A percentile compares a stretch with the other conserved stretches of the same genome.
Evolutionary conservation across 1,140 invertebrate genomes (phyloP).

Genomic region (Dendroctonus valens): DNA sequence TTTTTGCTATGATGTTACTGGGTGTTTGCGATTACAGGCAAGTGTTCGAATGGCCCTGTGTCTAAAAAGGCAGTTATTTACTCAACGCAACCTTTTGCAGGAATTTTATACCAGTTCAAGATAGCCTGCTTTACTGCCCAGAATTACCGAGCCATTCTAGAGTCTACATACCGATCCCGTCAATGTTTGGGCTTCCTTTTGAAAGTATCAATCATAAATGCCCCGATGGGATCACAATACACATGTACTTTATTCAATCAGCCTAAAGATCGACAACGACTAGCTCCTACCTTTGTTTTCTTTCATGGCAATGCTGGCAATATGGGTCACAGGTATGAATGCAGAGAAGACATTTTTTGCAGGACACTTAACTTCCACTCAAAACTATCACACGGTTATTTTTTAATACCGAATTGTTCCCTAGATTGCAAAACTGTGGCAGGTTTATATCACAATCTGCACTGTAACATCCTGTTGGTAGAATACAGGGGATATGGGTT

Average conservation of each 20-base stretch:
- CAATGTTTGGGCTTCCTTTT: slow-evolving; percentile 78
- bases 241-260: slow-evolving; percentile 87
- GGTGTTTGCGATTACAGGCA: slow-evolving; percentile 67
- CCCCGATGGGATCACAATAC: slow-evolving; percentile 77
- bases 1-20: slow-evolving; percentile 68
- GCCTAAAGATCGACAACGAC: slow-evolving; percentile 60
- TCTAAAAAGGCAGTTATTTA: slow-evolving; percentile 7
- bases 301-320: slow-evolving; percentile 97
- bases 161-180: slow-evolving; percentile 81
- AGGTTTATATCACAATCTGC: slow-evolving; percentile 75
- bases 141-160: slow-evolving; percentile 84
- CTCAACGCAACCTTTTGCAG: slow-evolving; percentile 52
- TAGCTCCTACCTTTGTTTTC: slow-evolving; percentile 79
- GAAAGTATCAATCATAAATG: slow-evolving; percentile 79
- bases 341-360: neutral
- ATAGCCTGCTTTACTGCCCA: slow-evolving; percentile 84
- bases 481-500: slow-evolving; percentile 94
- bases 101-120: slow-evolving; percentile 82
- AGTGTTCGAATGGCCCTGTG: slow-evolving; percentile 32
- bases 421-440: slow-evolving; percentile 70
- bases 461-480: slow-evolving; percentile 84
- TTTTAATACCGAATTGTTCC: neutral
- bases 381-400: neutral
- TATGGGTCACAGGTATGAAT: slow-evolving; percentile 72
- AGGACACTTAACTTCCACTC: neutral